phyloP scores from a whole-genome alignment of 2,113 vertebrate species.

The Steatornis caripensis region DNA sequence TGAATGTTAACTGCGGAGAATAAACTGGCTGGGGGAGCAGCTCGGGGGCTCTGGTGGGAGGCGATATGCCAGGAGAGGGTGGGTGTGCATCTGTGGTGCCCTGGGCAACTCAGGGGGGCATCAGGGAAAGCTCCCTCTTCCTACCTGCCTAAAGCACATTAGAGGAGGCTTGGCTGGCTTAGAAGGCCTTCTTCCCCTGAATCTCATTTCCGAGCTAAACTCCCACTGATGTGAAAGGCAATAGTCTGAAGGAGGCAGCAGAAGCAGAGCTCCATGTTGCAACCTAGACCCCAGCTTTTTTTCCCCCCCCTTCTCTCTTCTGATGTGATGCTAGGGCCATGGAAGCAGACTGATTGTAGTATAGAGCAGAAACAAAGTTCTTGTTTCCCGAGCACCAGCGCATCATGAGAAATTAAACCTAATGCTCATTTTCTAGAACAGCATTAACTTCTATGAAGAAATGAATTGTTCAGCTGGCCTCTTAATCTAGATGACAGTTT shows the following conservation, averaged over 20 bases:
- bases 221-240: neutral
- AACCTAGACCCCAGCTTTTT: neutral
- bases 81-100: neutral
- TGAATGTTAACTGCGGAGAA: neutral
- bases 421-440: conserved; percentile 39
- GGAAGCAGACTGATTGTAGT: neutral
- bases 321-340: neutral
- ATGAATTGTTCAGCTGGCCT: conserved; percentile 61
- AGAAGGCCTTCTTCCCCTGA: neutral
- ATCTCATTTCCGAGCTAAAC: neutral
- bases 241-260: neutral
- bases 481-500: conserved; percentile 74
- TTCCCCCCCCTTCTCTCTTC: rapidly evolving
- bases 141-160: neutral
- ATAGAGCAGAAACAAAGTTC: neutral
- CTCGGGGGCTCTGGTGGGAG: neutral
- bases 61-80: too few relatives aligned
- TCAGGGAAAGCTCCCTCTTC: neutral
- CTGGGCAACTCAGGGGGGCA: neutral
- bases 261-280: neutral
- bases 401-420: conserved; percentile 33
- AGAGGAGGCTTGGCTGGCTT: neutral
- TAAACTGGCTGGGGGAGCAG: neutral
- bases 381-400: neutral
- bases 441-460: conserved; percentile 39